Evolutionary conservation across 2,888 invertebrate species (phyloP).

Genomic region (Eutolmus rufibarbis): DNA sequence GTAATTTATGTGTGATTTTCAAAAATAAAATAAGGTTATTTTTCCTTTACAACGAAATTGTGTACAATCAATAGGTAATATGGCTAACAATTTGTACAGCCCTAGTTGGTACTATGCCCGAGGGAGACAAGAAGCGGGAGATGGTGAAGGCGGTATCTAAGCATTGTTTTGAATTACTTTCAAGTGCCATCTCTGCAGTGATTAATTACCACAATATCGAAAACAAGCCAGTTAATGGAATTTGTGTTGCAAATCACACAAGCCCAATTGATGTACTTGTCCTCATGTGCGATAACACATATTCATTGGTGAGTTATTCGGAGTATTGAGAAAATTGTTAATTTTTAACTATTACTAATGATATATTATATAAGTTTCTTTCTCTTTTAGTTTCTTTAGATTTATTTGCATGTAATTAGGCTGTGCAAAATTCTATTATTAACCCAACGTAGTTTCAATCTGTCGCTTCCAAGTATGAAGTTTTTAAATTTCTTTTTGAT

Average conservation of each 20-base stretch:
- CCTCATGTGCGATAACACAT: constrained; percentile 95
- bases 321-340: constrained; percentile 6
- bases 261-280: constrained; percentile 98
- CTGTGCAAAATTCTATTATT: neutral
- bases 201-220: constrained; percentile 86
- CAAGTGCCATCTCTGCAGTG: constrained; percentile 89
- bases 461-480: neutral
- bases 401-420: neutral
- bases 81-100: constrained; percentile 88
- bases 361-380: neutral
- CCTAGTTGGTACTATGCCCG: constrained; percentile 82
- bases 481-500: neutral
- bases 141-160: constrained; percentile 82
- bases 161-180: constrained; percentile 91
- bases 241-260: constrained; percentile 99
- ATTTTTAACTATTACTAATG: constrained; percentile 5
- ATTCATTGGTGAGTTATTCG: constrained; percentile 85
- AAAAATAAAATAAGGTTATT: constrained; percentile 3
- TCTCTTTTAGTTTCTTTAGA: neutral
- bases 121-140: constrained; percentile 78
- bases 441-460: neutral
- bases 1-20: neutral
- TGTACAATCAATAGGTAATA: constrained; percentile 73
- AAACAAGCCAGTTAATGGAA: constrained; percentile 81
- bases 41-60: constrained; percentile 30